Conservation (phyloP, 2,113 vertebrate species). For the Ginglymostoma cirratum region DNA sequence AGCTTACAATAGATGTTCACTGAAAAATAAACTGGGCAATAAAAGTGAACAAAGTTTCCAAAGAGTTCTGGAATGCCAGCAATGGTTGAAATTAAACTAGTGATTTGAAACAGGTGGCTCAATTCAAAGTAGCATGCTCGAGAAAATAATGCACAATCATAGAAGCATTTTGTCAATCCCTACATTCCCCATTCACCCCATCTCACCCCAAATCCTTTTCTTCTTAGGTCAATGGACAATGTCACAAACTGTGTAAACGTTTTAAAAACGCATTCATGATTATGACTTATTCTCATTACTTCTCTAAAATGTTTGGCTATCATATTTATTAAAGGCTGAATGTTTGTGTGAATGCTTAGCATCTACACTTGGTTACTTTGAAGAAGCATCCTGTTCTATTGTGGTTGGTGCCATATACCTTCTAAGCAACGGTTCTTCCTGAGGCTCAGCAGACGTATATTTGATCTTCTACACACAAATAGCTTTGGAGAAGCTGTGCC, state of each 20-base stretch:
- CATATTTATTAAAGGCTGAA: neutral
- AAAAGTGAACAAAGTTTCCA: neutral
- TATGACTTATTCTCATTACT: neutral
- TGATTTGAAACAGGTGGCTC: constrained; percentile 18
- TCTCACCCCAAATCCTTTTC: neutral
- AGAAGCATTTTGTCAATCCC: neutral
- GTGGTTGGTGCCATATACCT: neutral
- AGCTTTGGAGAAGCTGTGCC: neutral
- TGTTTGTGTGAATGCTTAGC: neutral
- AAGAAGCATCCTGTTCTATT: neutral
- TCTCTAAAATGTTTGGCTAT: neutral
- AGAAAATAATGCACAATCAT: neutral
- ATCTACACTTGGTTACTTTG: neutral
- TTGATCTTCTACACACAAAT: neutral
- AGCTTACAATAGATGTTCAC: neutral
- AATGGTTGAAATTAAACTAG: neutral
- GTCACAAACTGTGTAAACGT: neutral
- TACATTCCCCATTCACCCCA: neutral
- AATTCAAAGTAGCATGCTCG: neutral
- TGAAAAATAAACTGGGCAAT: neutral
- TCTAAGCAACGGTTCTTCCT: neutral
- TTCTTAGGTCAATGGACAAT: neutral
- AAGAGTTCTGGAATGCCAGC: neutral
- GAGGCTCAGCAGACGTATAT: neutral
- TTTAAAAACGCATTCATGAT: neutral